These are phyloP conservation scores for Lampris megalopsis DNA, from an alignment of 2,113 vertebrate species.

Conservation along the genomic window DNA sequence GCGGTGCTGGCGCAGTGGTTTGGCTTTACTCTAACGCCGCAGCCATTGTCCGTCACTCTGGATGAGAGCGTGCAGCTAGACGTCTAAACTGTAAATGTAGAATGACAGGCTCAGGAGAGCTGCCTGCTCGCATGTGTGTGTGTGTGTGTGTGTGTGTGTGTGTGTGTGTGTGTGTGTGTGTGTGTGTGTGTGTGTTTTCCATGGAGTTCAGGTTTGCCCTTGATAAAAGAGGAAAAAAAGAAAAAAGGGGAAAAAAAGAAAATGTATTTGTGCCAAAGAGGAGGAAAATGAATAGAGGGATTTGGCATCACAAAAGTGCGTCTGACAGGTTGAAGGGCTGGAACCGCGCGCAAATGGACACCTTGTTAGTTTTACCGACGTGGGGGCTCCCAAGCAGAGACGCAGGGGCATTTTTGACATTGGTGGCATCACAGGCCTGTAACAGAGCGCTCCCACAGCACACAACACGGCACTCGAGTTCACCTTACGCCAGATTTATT, in stretches of 20 bases:
- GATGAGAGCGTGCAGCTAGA: slow-evolving; percentile 69
- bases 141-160: slow-evolving; percentile 54
- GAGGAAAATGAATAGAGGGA: slow-evolving; percentile 70
- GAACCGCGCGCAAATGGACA: slow-evolving; percentile 68
- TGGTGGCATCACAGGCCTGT: slow-evolving; percentile 5
- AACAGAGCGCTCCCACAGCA: background rate
- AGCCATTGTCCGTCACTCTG: slow-evolving; percentile 63
- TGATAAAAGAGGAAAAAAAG: slow-evolving; percentile 63
- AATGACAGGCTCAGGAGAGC: slow-evolving; percentile 79
- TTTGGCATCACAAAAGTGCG: slow-evolving; percentile 71
- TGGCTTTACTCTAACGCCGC: slow-evolving; percentile 42
- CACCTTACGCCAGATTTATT: too few relatives aligned
- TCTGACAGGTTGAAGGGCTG: slow-evolving; percentile 75
- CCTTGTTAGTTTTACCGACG: slow-evolving; percentile 68
- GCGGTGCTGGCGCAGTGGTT: too few relatives aligned
- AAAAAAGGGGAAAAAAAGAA: slow-evolving; percentile 47
- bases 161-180: slow-evolving; percentile 45
- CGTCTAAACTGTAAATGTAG: slow-evolving; percentile 73
- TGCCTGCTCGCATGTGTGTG: slow-evolving; percentile 65
- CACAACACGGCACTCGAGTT: too few relatives aligned
- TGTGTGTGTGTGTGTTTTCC: slow-evolving; percentile 59
- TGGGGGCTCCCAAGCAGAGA: slow-evolving; percentile 44
- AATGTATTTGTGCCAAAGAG: slow-evolving; percentile 68
- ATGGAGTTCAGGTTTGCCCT: slow-evolving; percentile 74
- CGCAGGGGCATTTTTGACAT: slow-evolving; percentile 22